These are phyloP conservation scores for Betta splendens DNA, from an alignment of 2,797 vertebrate genomes.

Conservation along the genomic window DNA sequence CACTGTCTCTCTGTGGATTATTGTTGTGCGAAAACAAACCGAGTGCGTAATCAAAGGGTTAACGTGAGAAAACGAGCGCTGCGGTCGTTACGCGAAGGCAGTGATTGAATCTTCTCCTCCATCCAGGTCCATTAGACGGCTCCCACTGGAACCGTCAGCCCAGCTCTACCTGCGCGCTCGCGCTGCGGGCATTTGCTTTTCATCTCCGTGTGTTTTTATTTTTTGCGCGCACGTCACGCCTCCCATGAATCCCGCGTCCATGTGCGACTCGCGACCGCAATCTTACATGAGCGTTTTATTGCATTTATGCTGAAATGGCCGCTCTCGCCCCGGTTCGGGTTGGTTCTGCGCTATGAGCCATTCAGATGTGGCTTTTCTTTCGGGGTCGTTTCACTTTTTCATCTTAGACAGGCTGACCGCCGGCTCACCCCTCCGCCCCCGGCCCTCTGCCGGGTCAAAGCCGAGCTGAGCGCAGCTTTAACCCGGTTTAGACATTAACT, in stretches of 20 bases:
- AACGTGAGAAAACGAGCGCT: neutral
- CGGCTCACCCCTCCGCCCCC: slow-evolving; percentile 75
- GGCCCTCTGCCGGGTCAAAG: slow-evolving; percentile 77
- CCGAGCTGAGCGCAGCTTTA: slow-evolving; percentile 72
- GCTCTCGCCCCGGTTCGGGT: slow-evolving; percentile 19
- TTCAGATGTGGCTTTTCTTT: slow-evolving; percentile 74
- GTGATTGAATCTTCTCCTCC: neutral
- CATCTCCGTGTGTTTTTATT: too few relatives aligned
- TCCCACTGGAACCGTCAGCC: too few relatives aligned
- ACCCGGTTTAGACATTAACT: slow-evolving; percentile 81
- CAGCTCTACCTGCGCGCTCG: too few relatives aligned
- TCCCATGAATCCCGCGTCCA: neutral
- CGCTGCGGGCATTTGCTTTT: neutral
- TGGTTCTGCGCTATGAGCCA: slow-evolving; percentile 50
- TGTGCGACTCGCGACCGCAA: too few relatives aligned
- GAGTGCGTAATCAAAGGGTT: slow-evolving; percentile 11
- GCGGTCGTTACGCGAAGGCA: neutral
- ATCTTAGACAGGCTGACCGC: slow-evolving; percentile 82
- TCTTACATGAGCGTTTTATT: neutral
- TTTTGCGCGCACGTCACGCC: neutral
- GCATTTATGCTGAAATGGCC: slow-evolving; percentile 3
- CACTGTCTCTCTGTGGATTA: slow-evolving; percentile 18
- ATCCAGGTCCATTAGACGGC: too few relatives aligned
- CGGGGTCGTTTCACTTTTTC: slow-evolving; percentile 81
- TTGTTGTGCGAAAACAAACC: slow-evolving; percentile 44